These are phyloP conservation scores for Labeo catla DNA, from an alignment of 2,113 vertebrate species.

Conservation along the genomic window DNA sequence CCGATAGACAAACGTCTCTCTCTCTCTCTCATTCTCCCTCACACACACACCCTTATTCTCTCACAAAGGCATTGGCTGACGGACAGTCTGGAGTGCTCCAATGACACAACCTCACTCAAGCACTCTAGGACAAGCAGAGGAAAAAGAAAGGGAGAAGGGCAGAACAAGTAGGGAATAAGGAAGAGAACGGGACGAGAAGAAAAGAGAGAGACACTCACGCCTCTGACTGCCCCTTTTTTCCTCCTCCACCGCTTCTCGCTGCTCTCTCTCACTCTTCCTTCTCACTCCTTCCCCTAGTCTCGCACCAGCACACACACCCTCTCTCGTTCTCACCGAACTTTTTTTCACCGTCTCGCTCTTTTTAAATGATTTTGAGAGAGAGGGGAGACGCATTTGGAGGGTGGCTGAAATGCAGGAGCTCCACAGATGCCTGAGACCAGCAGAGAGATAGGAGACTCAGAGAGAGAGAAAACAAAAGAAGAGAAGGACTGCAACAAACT, in stretches of 20 bases:
- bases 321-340: conserved; percentile 35
- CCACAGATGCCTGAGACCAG: conserved; percentile 54
- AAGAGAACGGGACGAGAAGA: conserved; percentile 56
- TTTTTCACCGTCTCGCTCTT: conserved; percentile 51
- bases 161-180: conserved; percentile 55
- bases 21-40: conserved; percentile 18
- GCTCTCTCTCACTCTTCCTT: conserved; percentile 57
- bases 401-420: conserved; percentile 72
- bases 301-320: conserved; percentile 39
- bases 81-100: conserved; percentile 70
- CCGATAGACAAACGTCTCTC: conserved; percentile 72
- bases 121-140: conserved; percentile 63
- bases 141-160: conserved; percentile 58
- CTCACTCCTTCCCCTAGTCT: conserved; percentile 64
- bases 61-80: conserved; percentile 71
- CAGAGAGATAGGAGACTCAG: conserved; percentile 40
- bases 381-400: conserved; percentile 71
- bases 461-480: conserved; percentile 40
- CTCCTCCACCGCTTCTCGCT: conserved; percentile 33
- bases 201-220: conserved; percentile 57
- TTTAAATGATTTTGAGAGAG: conserved; percentile 76
- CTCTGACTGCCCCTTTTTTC: conserved; percentile 71
- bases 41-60: conserved; percentile 20
- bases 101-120: conserved; percentile 79
- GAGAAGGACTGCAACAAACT: conserved; percentile 40